Evolutionary conservation across 2,888 invertebrate genomes (phyloP).

Genomic region (Branchipolynoe longqiensis): DNA sequence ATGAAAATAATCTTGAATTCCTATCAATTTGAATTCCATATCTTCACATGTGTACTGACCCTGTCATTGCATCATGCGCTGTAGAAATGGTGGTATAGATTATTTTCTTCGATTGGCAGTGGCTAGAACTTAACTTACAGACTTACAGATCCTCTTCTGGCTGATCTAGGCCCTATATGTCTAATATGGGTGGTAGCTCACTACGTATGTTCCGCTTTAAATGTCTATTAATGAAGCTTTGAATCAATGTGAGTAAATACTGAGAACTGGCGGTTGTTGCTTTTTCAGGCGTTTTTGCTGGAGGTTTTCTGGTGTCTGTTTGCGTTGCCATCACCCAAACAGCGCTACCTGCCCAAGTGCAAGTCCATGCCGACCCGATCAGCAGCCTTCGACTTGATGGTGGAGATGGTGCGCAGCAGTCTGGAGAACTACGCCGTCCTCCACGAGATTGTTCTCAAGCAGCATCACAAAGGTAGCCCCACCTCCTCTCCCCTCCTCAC

Average conservation of each 20-base stretch:
- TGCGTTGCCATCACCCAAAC: conserved; percentile 92
- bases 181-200: too few relatives aligned
- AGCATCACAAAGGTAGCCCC: conserved; percentile 86
- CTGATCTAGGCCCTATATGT: too few relatives aligned
- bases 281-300: conserved; percentile 77
- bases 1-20: too few relatives aligned
- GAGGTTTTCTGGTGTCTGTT: conserved; percentile 93
- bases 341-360: conserved; percentile 93
- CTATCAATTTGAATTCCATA: too few relatives aligned
- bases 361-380: conserved; percentile 93
- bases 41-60: too few relatives aligned
- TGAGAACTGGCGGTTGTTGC: conserved; percentile 8
- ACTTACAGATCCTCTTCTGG: too few relatives aligned
- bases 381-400: conserved; percentile 94
- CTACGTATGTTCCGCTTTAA: background rate
- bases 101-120: too few relatives aligned
- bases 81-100: too few relatives aligned
- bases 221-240: background rate
- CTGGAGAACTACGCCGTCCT: conserved; percentile 92
- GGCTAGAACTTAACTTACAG: too few relatives aligned
- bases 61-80: too few relatives aligned
- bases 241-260: too few relatives aligned
- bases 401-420: conserved; percentile 92
- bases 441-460: conserved; percentile 90
- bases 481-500: too few relatives aligned